A percentile compares a stretch with the other conserved stretches of the same genome.
Conservation (phyloP, 2,113 vertebrate species). For the Fregetta grallaria region DNA sequence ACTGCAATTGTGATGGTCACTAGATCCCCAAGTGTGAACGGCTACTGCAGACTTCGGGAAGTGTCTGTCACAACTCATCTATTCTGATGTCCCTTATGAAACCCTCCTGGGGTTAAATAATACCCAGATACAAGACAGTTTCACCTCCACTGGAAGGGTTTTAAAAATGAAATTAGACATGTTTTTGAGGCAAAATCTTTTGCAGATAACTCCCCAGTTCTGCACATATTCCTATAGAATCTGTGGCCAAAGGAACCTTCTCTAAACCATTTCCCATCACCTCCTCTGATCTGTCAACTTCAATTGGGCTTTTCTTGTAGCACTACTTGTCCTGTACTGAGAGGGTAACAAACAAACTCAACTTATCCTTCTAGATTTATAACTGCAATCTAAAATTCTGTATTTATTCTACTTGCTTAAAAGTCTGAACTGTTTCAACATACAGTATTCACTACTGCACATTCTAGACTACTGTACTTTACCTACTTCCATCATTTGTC, state of each 20-base stretch:
- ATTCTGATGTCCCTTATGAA: constrained; percentile 69
- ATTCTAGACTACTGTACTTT: background rate
- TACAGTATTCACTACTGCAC: background rate
- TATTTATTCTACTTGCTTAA: background rate
- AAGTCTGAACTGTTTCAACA: background rate
- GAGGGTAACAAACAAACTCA: constrained; percentile 61
- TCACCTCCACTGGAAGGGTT: constrained; percentile 76
- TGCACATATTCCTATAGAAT: constrained; percentile 62
- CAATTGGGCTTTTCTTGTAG: constrained; percentile 64
- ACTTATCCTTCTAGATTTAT: constrained; percentile 26
- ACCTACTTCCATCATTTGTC: background rate
- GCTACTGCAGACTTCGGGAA: constrained; percentile 68
- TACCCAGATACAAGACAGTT: constrained; percentile 73
- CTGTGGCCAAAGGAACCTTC: constrained; percentile 73
- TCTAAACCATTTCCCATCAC: constrained; percentile 75
- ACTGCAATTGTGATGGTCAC: background rate
- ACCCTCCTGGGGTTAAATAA: constrained; percentile 72
- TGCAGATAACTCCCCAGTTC: constrained; percentile 62
- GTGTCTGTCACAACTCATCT: constrained; percentile 77
- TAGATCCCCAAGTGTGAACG: constrained; percentile 9
- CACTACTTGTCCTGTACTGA: constrained; percentile 49
- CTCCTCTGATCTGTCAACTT: constrained; percentile 74
- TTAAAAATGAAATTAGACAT: constrained; percentile 82
- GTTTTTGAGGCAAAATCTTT: constrained; percentile 79
- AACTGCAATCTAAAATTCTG: background rate